phyloP scores from a whole-genome alignment of 2,113 vertebrate species.

The Chloroceryle aenea region DNA sequence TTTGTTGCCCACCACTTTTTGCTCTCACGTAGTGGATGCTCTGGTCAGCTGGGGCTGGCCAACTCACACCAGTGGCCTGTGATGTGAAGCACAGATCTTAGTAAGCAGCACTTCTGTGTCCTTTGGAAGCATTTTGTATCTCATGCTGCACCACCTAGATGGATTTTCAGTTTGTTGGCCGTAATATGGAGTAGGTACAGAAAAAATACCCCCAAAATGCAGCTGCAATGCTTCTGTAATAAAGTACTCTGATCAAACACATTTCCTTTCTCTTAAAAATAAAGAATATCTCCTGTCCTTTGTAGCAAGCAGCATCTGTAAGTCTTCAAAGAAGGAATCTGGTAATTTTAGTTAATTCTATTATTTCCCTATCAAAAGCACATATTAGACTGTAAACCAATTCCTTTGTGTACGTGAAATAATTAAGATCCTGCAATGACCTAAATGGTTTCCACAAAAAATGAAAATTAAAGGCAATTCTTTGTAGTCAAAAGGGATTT shows the following conservation, averaged over 20 bases:
- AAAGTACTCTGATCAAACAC: not conserved
- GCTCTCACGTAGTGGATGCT: not conserved
- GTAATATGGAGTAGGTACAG: not conserved
- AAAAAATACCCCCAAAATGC: not conserved
- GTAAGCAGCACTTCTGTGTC: not conserved
- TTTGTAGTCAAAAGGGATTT: not conserved
- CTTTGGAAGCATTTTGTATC: not conserved
- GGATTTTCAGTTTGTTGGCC: not conserved
- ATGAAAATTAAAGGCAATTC: not conserved
- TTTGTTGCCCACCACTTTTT: not conserved
- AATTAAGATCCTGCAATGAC: not conserved
- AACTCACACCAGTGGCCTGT: not conserved
- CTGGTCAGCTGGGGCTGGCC: not conserved
- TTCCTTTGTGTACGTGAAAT: conserved; percentile 15
- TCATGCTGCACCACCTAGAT: not conserved
- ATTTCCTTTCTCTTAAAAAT: not conserved
- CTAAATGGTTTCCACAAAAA: not conserved
- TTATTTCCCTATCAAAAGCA: not conserved
- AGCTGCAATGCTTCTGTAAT: not conserved
- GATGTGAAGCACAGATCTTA: not conserved
- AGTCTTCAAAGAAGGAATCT: not conserved
- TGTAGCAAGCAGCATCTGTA: not conserved
- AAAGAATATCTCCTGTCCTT: not conserved
- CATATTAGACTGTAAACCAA: not conserved
- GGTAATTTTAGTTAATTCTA: conserved; percentile 5